phyloP scores from a whole-genome alignment of 2,113 vertebrate species.

The Chunga burmeisteri region DNA sequence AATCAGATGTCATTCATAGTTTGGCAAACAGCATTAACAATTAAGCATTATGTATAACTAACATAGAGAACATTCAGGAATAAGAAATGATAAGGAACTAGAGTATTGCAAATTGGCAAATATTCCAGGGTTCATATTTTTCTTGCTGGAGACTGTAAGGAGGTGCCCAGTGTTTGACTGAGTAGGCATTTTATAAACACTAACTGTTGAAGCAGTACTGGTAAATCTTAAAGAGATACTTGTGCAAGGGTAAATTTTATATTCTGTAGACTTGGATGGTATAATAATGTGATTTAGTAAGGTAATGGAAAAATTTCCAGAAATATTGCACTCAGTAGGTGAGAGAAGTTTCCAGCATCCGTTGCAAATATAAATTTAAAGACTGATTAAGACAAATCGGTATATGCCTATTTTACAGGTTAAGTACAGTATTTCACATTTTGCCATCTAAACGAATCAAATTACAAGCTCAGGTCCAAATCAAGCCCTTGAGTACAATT shows the following conservation, averaged over 20 bases:
- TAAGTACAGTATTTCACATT: not conserved
- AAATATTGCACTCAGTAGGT: not conserved
- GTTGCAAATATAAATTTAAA: not conserved
- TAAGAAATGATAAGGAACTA: not conserved
- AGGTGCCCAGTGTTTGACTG: not conserved
- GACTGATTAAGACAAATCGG: not conserved
- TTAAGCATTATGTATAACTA: not conserved
- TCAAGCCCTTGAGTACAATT: not conserved
- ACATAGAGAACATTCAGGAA: not conserved
- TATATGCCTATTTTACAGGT: not conserved
- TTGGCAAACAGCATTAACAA: not conserved
- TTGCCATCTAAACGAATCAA: not conserved
- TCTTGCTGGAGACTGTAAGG: not conserved
- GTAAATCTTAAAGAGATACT: not conserved
- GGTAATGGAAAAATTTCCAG: not conserved
- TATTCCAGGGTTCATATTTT: not conserved
- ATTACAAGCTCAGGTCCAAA: not conserved
- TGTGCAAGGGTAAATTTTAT: not conserved
- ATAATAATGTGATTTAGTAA: not conserved
- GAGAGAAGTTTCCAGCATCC: not conserved
- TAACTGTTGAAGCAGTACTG: not conserved
- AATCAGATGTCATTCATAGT: not conserved
- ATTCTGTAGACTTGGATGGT: not conserved
- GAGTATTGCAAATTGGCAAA: not conserved
- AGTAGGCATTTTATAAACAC: not conserved